These are phyloP conservation scores for Arbacia lixula DNA, from an alignment of 53 echinoderm and acorn worm genomes.

Conservation along the genomic window DNA sequence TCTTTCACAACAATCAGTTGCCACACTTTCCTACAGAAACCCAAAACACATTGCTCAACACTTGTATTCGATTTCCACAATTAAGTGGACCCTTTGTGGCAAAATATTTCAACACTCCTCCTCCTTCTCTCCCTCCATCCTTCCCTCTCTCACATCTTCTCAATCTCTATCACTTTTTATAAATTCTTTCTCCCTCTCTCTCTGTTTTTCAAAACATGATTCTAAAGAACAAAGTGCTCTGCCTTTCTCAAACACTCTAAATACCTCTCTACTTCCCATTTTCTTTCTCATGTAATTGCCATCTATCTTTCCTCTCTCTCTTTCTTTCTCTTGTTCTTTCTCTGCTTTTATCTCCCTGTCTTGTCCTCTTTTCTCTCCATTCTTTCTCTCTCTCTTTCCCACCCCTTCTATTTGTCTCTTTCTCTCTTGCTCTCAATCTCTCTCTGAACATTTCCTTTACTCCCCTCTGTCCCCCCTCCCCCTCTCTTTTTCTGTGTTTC, in stretches of 20 bases:
- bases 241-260: too few species aligned
- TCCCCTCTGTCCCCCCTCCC: not conserved
- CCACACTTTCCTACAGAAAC: constrained; percentile 27
- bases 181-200: too few species aligned
- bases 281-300: too few species aligned
- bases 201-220: too few species aligned
- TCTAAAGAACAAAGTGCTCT: too few species aligned
- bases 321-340: not conserved
- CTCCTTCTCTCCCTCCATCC: not conserved
- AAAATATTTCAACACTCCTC: constrained; percentile 1
- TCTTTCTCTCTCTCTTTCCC: constrained; percentile 2
- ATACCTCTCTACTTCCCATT: too few species aligned
- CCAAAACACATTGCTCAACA: constrained; percentile 32
- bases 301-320: not conserved
- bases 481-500: not conserved
- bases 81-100: not conserved
- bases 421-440: not conserved
- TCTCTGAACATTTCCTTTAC: not conserved
- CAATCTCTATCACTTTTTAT: too few species aligned
- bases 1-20: not conserved
- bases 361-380: not conserved
- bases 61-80: constrained; percentile 20
- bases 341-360: not conserved
- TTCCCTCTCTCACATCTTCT: not conserved
- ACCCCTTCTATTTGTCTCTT: not conserved